Base-by-base conservation (phyloP, 2,797 vertebrate species). In the Melanotaenia trifasciata region DNA sequence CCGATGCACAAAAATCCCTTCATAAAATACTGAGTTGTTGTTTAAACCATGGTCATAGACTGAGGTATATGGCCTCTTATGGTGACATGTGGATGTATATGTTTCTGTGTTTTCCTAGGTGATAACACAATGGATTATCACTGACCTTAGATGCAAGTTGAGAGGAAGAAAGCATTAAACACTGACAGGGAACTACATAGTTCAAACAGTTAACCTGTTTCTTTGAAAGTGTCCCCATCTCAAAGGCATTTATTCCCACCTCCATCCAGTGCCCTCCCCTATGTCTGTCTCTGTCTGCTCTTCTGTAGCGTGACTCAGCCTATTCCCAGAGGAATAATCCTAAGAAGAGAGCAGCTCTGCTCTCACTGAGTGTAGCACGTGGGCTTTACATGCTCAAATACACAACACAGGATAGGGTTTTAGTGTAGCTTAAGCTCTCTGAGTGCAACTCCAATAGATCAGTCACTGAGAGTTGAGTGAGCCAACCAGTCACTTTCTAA, bases 321-420 rank as follows among this genome's bases (percentile, higher is more conserved):
- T 86, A 68, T 91, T 89, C 90, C 89, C 84, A 78, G 86, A 78
- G 75, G 87, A 91, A 87, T 92, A 93, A 92, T 92, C 91, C 91
- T 70, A 77, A 87, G 45, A 84, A 82, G 74, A 80, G 78, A 88
- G 88, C 75, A 70, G 82, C 85, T 84, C 85, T 67, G 73, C 80
- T 84, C 78, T 82, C 24, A 3, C 63, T 58, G 70, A 85, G 81
- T 13, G 13, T 66, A 77, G 80, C 90, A 90, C 88, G 84, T 92
- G 90, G 87, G 79, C 80, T 43, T 59, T 70, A 72, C 87, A 89
- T 36, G 73, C 79, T 84, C 71, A 74, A 58, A 80, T 71, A 85
- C 81, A 85, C 87, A 78, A 75, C 79, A 74, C 88, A 64, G 56
- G 64, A 64, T 76, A 78, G 83, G 71, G 84, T 87, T 88, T 93